Base-by-base conservation (phyloP, 2,888 invertebrate genomes). In the Dryobotodes eremita region DNA sequence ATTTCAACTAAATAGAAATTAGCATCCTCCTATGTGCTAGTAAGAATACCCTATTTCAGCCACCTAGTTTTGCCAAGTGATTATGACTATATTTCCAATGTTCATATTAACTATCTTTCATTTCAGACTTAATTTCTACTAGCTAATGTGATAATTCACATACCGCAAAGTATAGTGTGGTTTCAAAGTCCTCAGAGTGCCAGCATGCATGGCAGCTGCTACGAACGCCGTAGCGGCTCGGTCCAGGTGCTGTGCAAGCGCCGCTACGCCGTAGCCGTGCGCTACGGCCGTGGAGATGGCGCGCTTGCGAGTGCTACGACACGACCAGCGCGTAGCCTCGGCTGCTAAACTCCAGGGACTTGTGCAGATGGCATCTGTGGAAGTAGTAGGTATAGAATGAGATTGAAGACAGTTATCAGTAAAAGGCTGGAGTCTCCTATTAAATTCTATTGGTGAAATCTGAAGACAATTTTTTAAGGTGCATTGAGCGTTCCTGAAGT, bases 211-310 rank as follows among this genome's bases (percentile, higher is more conserved):
- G 20, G 98, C 97, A 1, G 98, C 98, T 91, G 98, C 98, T 80
- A 99, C 94, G 94, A 99, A 99, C 83, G 98, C 98, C 91, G 98
- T 98, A 46, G 98, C 98, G 10, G 99, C 97, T 93, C 98, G 98
- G 94, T 99, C 99, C 73, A 99, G 95, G 92, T 98, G 98, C 93
- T 99, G 99, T 2, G 98, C 99, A 55, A 99, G 96, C 0, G 99
- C 99, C n/a, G 99, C 97, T 4, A 99, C 99, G 92, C 98, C 98
- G 96, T 98, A 99, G 1, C 98, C 98, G 89, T 98, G 98, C 76
- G 97, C 97, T 83, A 98, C 97, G 0, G 98, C 98, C 50, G 98
- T 97, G 0, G 97, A 97, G 92, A 98, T 98, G 59, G 98, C 97
- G 82, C 98, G 97, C 10, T 98, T 98, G 23, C 98, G 97, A 85